A percentile compares a stretch with the other conserved stretches of the same genome.
Conservation (phyloP, 2,888 invertebrate genomes). For the Ceriagrion tenellum region DNA sequence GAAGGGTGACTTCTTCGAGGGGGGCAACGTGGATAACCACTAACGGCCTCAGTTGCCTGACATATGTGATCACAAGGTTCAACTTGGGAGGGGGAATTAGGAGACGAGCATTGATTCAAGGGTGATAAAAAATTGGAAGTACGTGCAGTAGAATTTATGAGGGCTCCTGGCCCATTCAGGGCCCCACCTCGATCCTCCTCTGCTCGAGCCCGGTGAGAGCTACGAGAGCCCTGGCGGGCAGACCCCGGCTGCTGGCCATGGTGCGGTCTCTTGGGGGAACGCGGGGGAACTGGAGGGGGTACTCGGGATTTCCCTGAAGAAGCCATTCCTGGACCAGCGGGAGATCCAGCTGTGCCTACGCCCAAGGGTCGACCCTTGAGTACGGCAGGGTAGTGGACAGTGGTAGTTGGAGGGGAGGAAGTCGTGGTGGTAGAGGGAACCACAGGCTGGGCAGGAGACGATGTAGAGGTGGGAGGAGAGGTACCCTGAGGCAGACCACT, state of each 20-base stretch:
- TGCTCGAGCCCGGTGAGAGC: constrained; percentile 48
- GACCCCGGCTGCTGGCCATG: constrained; percentile 59
- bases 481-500: constrained; percentile 56
- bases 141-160: constrained; percentile 57
- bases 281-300: constrained; percentile 93
- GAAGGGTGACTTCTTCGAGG: constrained; percentile 34
- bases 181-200: constrained; percentile 65
- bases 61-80: constrained; percentile 25
- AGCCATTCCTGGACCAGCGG: constrained; percentile 74
- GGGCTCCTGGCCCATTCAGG: constrained; percentile 59
- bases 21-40: constrained; percentile 25
- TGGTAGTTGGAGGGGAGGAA: constrained; percentile 79
- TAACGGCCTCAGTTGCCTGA: constrained; percentile 15
- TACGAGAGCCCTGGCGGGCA: constrained; percentile 49
- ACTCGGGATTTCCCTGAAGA: constrained; percentile 83
- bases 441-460: constrained; percentile 71
- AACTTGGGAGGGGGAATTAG: not conserved
- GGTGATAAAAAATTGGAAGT: constrained; percentile 59
- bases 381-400: constrained; percentile 84
- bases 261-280: constrained; percentile 82
- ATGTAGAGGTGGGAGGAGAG: constrained; percentile 70
- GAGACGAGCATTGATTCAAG: constrained; percentile 52
- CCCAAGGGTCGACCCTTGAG: constrained; percentile 82
- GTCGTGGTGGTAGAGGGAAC: constrained; percentile 37
- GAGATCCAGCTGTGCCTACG: constrained; percentile 71